A percentile compares a stretch with the other conserved stretches of the same genome.
These are phyloP conservation scores for Scomber colias DNA, from an alignment of 2,113 vertebrate species.

Conservation along the genomic window DNA sequence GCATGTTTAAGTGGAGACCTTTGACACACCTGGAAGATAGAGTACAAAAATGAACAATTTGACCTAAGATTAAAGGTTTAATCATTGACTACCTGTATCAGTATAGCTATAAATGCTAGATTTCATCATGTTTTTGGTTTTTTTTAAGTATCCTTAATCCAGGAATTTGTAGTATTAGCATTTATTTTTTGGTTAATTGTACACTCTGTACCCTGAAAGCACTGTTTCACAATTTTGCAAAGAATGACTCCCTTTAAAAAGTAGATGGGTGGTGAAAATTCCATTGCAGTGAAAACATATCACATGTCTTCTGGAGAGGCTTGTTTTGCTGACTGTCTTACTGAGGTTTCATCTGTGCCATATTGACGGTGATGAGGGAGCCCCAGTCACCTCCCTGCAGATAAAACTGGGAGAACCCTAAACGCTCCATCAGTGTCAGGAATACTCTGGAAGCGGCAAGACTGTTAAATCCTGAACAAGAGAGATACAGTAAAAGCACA, in stretches of 20 bases:
- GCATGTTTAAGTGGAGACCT: slow-evolving; percentile 89
- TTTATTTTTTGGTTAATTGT: neutral
- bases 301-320: neutral
- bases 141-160: neutral
- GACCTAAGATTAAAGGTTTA: neutral
- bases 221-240: slow-evolving; percentile 30
- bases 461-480: slow-evolving; percentile 82
- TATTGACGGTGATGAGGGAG: slow-evolving; percentile 84
- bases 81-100: neutral
- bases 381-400: slow-evolving; percentile 94
- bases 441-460: slow-evolving; percentile 88
- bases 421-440: slow-evolving; percentile 90
- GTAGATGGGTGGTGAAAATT: slow-evolving; percentile 17
- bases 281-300: slow-evolving; percentile 12
- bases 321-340: slow-evolving; percentile 73
- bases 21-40: slow-evolving; percentile 83
- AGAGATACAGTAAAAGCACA: slow-evolving; percentile 5
- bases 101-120: neutral
- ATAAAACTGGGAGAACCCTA: slow-evolving; percentile 91
- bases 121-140: neutral
- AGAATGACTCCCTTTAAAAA: slow-evolving; percentile 27
- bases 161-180: slow-evolving; percentile 36
- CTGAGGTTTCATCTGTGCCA: slow-evolving; percentile 92
- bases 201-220: slow-evolving; percentile 23
- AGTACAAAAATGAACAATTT: neutral